Base-by-base conservation (phyloP, 2,888 invertebrate genomes). In the Trichogramma dendrolimi region DNA sequence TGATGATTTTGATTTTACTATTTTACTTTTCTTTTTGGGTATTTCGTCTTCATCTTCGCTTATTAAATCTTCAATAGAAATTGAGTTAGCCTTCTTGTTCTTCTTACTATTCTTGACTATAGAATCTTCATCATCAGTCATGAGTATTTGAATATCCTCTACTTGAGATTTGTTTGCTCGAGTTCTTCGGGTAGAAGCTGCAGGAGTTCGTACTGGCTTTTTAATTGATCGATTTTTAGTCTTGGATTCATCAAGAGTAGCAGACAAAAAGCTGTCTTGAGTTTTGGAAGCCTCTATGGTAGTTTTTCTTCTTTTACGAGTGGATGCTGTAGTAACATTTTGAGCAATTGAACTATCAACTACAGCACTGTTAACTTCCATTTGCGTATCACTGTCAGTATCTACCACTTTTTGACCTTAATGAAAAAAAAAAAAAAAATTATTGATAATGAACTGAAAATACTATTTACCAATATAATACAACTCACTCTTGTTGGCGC, bases 401-500 rank as follows among this genome's bases (percentile, higher is more conserved):
- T 57, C 50, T 53, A 55, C 52, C 27, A 10, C 50, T 55, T 66
- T 46, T 49, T 51, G 58, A 38, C 58, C 66, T 65, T 10, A 1
- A 40, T 38, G 43, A 4, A 58, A 41, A 41, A 40, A n/a, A 48
- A 50, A 46, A 4, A 38, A 58, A 40, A 51, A n/a, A 47, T 47
- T 4, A 55, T 46, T 55, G 6, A 40, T 4, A 5, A n/a, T n/a
- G 11, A 52, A n/a, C 4, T 48, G 39, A 52, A 14, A 8, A 43
- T 4, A 8, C 7, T 8, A 50, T 38, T 44, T 10, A 43, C 42
- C 38, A 38, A 47, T 44, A 52, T n/a, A 46, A 48, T 8, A 42
- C 40, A 38, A 51, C 59, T 60, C 58, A 66, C 66, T 68, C 65
- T 64, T 68, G 7, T 59, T 64, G 38, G 48, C 58, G 6, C 66